Evolutionary conservation across 2,797 vertebrate species (phyloP).

Genomic region (Sebastes itinus): DNA sequence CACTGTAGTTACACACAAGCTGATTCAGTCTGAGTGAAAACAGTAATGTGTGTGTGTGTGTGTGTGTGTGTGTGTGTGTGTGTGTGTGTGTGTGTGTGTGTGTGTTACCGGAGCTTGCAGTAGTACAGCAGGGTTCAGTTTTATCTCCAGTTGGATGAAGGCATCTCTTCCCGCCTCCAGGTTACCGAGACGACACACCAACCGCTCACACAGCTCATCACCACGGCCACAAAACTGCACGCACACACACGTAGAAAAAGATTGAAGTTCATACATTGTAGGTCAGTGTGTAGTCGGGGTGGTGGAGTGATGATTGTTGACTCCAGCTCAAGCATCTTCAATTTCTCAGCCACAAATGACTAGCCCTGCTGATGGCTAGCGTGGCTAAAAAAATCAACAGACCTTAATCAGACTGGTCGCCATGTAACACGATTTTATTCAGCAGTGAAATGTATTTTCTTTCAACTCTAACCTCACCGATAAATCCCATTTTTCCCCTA

Average conservation of each 20-base stretch:
- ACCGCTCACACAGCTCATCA: conserved; percentile 85
- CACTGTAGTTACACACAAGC: background rate
- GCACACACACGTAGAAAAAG: background rate
- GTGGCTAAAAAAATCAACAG: background rate
- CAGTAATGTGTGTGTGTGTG: background rate
- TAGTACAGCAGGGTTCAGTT: conserved; percentile 87
- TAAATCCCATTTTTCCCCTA: background rate
- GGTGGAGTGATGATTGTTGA: background rate
- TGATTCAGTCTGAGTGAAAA: background rate
- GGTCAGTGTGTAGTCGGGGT: background rate
- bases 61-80: background rate
- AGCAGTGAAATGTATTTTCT: too few species aligned
- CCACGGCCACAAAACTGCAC: conserved; percentile 86
- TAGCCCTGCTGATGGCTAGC: background rate
- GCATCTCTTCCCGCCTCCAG: conserved; percentile 90
- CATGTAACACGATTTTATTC: too few species aligned
- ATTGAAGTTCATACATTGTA: background rate
- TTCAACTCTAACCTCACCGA: too few species aligned
- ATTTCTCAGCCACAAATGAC: background rate
- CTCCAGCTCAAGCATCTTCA: background rate
- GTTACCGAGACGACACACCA: conserved; percentile 89
- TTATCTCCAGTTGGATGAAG: conserved; percentile 85
- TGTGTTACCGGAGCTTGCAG: conserved; percentile 82
- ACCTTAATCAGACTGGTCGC: background rate
- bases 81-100: background rate